Percentiles rank a stretch among this genome's conserved stretches.
Conservation (phyloP, 2,888 invertebrate species). For the Chelonus formosanus region DNA sequence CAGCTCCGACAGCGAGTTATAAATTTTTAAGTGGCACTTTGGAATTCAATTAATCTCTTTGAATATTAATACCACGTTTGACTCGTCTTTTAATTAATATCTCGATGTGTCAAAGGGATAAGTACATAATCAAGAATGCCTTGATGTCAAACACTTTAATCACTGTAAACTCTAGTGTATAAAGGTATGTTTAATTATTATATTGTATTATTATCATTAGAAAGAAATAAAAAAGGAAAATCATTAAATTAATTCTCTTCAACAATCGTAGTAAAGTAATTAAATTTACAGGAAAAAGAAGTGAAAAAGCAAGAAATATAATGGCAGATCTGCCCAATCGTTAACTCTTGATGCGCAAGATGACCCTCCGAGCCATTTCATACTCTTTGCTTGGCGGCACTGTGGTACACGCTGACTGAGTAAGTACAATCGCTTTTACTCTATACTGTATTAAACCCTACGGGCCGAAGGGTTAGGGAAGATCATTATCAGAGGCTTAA, state of each 20-base stretch:
- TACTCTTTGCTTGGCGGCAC: conserved; percentile 48
- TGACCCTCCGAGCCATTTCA: conserved; percentile 57
- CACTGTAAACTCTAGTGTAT: not conserved
- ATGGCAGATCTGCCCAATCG: conserved; percentile 42
- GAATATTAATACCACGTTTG: conserved; percentile 36
- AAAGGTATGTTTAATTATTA: too few species aligned
- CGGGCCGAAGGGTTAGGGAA: conserved; percentile 60
- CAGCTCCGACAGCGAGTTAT: conserved; percentile 42
- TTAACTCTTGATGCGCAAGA: conserved; percentile 53
- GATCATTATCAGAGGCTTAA: conserved; percentile 66
- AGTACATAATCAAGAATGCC: conserved; percentile 35
- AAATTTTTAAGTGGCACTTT: conserved; percentile 33
- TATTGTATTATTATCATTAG: too few species aligned
- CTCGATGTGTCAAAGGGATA: conserved; percentile 35
- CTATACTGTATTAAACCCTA: conserved; percentile 56
- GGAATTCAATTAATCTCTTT: conserved; percentile 40
- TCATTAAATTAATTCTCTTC: too few species aligned
- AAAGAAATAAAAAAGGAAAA: not conserved
- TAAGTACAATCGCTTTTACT: conserved; percentile 61
- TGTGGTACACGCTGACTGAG: conserved; percentile 54
- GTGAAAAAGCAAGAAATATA: conserved; percentile 10
- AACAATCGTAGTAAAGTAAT: not conserved
- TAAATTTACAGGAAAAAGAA: conserved; percentile 27
- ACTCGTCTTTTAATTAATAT: conserved; percentile 45
- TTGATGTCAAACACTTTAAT: conserved; percentile 28